Evolutionary conservation across 2,888 invertebrate genomes (phyloP).

Genomic region (Drosophila subquinaria): DNA sequence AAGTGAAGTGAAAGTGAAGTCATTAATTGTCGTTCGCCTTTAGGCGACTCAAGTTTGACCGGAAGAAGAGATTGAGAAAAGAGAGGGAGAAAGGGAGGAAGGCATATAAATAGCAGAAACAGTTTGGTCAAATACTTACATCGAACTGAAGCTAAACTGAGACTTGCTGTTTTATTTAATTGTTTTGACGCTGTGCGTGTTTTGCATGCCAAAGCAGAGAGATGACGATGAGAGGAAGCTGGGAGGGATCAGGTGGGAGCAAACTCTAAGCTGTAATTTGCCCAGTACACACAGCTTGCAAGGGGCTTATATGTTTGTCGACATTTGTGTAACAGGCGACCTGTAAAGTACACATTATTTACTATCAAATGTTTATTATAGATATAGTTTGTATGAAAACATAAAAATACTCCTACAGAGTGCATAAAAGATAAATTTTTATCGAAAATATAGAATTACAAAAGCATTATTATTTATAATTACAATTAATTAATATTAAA

Average conservation of each 20-base stretch:
- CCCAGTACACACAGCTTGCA: not conserved
- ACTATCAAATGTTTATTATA: no score
- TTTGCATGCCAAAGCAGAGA: slow-evolving; percentile 57
- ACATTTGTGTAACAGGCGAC: not conserved
- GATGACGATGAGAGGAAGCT: not conserved
- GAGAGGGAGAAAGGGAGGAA: not conserved
- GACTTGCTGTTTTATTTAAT: slow-evolving; percentile 61
- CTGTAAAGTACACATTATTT: no score
- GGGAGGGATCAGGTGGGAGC: slow-evolving; percentile 6
- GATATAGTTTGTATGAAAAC: no score
- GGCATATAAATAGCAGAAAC: not conserved
- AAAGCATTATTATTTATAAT: no score
- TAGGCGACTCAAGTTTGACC: slow-evolving; percentile 42
- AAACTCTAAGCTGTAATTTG: slow-evolving; percentile 52
- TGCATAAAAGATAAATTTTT: no score
- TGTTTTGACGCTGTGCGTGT: slow-evolving; percentile 71
- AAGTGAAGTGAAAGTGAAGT: no score
- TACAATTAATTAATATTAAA: no score
- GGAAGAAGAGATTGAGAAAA: not conserved
- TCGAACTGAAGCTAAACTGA: slow-evolving; percentile 7
- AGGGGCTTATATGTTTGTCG: not conserved
- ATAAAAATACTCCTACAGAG: no score
- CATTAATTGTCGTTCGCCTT: slow-evolving; percentile 59
- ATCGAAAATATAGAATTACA: no score
- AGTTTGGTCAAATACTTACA: slow-evolving; percentile 13